Evolutionary conservation across 2,113 vertebrate species (phyloP), one percentile per base, ranked within the genome.

Genomic region (Melospiza georgiana): DNA sequence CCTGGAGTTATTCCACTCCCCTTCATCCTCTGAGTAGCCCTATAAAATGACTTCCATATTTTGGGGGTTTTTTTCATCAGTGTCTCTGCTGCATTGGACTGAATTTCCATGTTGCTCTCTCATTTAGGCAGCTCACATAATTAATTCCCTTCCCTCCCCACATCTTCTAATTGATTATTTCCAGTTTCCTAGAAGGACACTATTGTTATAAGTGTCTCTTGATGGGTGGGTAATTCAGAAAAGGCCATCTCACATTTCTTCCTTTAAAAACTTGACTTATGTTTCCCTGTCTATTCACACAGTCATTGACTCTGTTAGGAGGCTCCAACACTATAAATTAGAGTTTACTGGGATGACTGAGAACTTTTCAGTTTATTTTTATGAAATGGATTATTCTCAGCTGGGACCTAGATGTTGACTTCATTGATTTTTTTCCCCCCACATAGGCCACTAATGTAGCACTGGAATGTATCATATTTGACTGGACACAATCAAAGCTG

Each of bases 281-380:
- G 33, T 82, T 85, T 90, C 15, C 39, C 55, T 62, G 14, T 82
- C 54, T 96, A 16, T 84, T 89, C 46, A 62, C 71, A 69, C 11
- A 87, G 74, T 15, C 8, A 5, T 16, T 72, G 84, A 12, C 16
- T 65, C 27, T 3, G 5, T 44, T 76, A 78, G 74, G 15, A 91
- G 28, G 37, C 43, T 51, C 22, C 35, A 93, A 87, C 16, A 24
- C 72, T 73, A 71, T 87, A 97, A 89, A 94, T 94, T 89, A 85
- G 73, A 84, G 67, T 87, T 92, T 88, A 59, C 75, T 55, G 39
- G 30, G 43, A 85, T 73, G 81, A 89, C 1, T 2, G 62, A 87
- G 84, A 89, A 85, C 69, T 85, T 82, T 72, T 62, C 65, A 33
- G 58, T 87, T 95, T 93, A 88, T 88, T 95, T 95, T 96, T 94